A percentile compares a stretch with the other conserved stretches of the same genome.
Conservation (phyloP, 2,888 invertebrate species). For the Danaus chrysippus region DNA sequence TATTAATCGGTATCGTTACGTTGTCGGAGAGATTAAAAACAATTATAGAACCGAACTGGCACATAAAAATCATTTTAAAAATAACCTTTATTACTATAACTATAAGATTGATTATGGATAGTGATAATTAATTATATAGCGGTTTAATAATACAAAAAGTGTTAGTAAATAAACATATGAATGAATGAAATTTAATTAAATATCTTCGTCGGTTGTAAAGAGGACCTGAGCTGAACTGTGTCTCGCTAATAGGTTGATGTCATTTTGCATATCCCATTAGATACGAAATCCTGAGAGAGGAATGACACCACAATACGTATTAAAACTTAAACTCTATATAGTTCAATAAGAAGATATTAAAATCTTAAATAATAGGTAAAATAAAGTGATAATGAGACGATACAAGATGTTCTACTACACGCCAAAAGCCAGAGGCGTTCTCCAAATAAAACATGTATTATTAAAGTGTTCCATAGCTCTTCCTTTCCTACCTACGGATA, state of each 20-base stretch:
- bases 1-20: constrained; percentile 11
- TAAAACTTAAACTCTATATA: neutral
- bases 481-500: constrained; percentile 51
- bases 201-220: constrained; percentile 16
- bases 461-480: constrained; percentile 35
- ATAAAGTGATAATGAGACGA: neutral
- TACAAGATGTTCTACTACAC: neutral
- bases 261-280: constrained; percentile 51
- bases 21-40: constrained; percentile 1
- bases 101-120: neutral
- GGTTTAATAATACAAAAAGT: too few species aligned
- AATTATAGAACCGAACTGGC: neutral
- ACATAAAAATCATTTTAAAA: constrained; percentile 10
- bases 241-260: constrained; percentile 73
- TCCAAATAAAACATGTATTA: constrained; percentile 14
- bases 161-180: neutral
- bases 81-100: constrained; percentile 3
- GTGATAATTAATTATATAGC: too few species aligned
- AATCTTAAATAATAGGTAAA: too few species aligned
- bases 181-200: neutral
- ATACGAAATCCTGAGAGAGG: constrained; percentile 42
- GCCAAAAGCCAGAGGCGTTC: neutral
- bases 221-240: constrained; percentile 15
- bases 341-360: too few species aligned
- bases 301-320: neutral